Base-by-base conservation (phyloP, 1,140 invertebrate genomes). In the Papilio dardanus region DNA sequence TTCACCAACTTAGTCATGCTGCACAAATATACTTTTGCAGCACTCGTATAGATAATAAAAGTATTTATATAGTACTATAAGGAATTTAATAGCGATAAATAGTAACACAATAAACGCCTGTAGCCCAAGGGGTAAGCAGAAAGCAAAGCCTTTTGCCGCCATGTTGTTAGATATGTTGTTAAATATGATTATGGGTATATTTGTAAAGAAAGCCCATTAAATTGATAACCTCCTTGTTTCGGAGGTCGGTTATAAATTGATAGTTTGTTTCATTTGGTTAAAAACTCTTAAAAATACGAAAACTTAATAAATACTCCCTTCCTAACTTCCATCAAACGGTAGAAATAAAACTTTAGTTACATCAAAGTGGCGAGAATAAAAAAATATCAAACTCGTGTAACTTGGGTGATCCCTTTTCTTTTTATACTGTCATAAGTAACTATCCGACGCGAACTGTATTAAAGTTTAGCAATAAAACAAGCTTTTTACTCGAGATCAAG, bases 351-450 rank as follows among this genome's bases (percentile, higher is more conserved):
- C 78, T 81, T 69, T 84, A 85, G 81, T 89, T 88, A 81, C 82
- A 84, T 86, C 79, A 87, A 88, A 86, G 84, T 67, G 75, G 76
- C 80, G 85, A 85, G 86, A 82, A 86, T 83, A 87, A 89, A 86
- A 82, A 86, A 88, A 87, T 86, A 88, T 84, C 86, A 87, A 88
- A 88, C 85, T 84, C 84, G 79, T 84, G 78, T 81, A 88, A 88
- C 76, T 89, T 89, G 85, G 83, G 86, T 86, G 75, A 90, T 88
- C 87, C 85, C 77, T 87, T 89, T 75, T 77, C 76, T 82, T 87
- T 83, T 83, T 84, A 81, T 86, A 86, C 79, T 77, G 66, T 76
- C 77, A 76, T 83, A 84, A 84, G 83, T 81, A 74, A 81, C 81
- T 83, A 82, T 74, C 76, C 77, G 78, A 79, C 71, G 82, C 77